Evolutionary conservation across 2,797 vertebrate species (phyloP), one percentile per base, ranked within the genome.

Genomic region (Vipera latastei): DNA sequence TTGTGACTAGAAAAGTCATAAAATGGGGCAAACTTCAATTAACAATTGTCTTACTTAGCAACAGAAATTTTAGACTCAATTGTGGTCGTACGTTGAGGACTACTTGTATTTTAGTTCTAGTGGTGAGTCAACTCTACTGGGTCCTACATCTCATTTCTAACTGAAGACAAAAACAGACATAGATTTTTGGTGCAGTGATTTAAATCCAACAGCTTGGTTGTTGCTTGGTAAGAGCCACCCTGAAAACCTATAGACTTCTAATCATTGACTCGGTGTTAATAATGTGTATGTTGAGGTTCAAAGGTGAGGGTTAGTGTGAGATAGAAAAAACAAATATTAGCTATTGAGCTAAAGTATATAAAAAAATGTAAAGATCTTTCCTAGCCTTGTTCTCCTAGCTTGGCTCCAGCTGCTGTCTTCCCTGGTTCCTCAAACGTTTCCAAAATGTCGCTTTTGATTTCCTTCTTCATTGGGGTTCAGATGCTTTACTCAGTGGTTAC

Each of bases 221-320:
- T 22, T 85, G n/a, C 8, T 48, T 22, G 28, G 22, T 78, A 6
- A 22, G 9, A 53, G 26, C n/a, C 25, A 48, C 65, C 48, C 32
- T 92, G 86, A 0, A 2, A 18, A 83, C 88, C 1, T 86, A 92
- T 95, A 94, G 88, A 53, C 26, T 92, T 93, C 92, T 96, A 97
- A 97, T 96, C 92, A 96, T 95, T 97, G 94, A 97, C 93, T 93
- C 90, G 9, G 38, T 12, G 73, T 83, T 83, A 48, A 83, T 83
- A 48, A 12, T 22, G 73, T 83, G 20, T 28, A 95, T 61, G 89
- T 91, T 83, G 18, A 91, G 61, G 95, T 94, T 95, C 95, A 95
- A 96, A 95, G 94, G 95, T 95, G 89, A 94, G 88, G 88, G 92
- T 61, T 89, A 89, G 0, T 2, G 16, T 14, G 2, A 2, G 92